These are phyloP conservation scores for Esox niger DNA, from an alignment of 2,113 vertebrate species.

Conservation along the genomic window DNA sequence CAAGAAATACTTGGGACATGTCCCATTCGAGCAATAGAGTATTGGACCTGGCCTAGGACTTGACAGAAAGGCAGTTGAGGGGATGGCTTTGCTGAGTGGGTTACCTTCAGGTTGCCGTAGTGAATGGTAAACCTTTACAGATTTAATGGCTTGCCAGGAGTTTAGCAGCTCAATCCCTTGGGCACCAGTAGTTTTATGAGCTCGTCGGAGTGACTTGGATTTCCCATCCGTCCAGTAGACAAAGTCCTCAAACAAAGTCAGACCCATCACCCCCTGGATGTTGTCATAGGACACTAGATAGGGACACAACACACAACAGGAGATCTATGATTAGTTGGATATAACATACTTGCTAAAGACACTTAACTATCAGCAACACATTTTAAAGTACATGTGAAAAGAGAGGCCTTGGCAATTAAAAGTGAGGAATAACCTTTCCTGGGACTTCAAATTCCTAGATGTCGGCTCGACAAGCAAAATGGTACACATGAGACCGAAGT, in stretches of 20 bases:
- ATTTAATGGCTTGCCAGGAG: slow-evolving; percentile 97
- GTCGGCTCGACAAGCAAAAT: no score
- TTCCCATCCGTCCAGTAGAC: slow-evolving; percentile 98
- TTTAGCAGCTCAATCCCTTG: slow-evolving; percentile 88
- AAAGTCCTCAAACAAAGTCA: slow-evolving; percentile 97
- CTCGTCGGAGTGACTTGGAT: slow-evolving; percentile 93
- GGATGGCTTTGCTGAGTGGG: no score
- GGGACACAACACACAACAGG: slow-evolving; percentile 49
- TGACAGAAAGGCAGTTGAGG: neutral
- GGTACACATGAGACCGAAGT: no score
- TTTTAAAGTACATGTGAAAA: neutral
- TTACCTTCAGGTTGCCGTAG: slow-evolving; percentile 96
- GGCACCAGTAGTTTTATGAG: slow-evolving; percentile 91
- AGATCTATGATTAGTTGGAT: neutral
- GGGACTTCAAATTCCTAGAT: neutral
- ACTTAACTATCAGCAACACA: no score
- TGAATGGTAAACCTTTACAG: slow-evolving; percentile 95
- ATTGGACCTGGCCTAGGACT: no score
- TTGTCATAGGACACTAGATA: slow-evolving; percentile 90
- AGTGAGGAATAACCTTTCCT: neutral
- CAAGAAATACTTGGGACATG: no score
- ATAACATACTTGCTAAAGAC: no score
- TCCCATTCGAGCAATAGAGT: no score
- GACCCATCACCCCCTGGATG: slow-evolving; percentile 92
- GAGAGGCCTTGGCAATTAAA: neutral